Evolutionary conservation across 2,888 invertebrate genomes (phyloP), one percentile per base, ranked within the genome.

Genomic region (Habrosyne pyritoides): DNA sequence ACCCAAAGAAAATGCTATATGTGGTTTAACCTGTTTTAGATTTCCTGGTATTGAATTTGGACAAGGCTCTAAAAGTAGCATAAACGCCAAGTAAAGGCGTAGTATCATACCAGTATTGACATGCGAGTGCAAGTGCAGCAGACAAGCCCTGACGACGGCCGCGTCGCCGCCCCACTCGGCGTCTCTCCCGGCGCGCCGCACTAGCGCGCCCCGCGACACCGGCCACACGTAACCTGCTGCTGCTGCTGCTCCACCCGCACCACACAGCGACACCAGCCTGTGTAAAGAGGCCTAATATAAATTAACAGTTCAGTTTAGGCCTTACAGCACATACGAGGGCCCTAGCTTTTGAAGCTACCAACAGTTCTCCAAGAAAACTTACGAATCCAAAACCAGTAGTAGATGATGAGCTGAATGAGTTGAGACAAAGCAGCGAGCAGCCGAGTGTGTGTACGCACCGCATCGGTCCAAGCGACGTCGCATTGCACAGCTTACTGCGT

Each of bases 371-470:
- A n/a, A n/a, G n/a, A 12, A 14, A 10, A 81, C 91, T 84, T 57
- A 93, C 93, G 86, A 77, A 57, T 93, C 93, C 51, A 93, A 55
- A 1, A 87, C 69, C 0, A 89, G 71, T 18, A 93, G 73, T 1
- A 93, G 60, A 59, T 92, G 91, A 52, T 92, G 92, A 0, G 91
- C 77, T 0, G 83, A 75, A 54, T 92, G 92, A 0, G 83, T 53
- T 0, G 86, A 71, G 0, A 77, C 72, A 21, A 77, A 77, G 53
- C 79, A 75, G 0, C 87, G 60, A 0, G 88, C 81, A 0, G 84
- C 79, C 0, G 82, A 59, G 0, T 64, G 69, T 21, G 69, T 60
- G 57, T 75, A 63, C 14, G 67, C 61, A 0, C 80, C 82, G 30
- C 84, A 79, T 26, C 83, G 75, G 47, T 86, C 82, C 67, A 86